Percentiles rank a stretch among this genome's conserved stretches.
These are phyloP conservation scores for Sitophilus oryzae DNA, from an alignment of 1,140 invertebrate genomes.

Conservation along the genomic window DNA sequence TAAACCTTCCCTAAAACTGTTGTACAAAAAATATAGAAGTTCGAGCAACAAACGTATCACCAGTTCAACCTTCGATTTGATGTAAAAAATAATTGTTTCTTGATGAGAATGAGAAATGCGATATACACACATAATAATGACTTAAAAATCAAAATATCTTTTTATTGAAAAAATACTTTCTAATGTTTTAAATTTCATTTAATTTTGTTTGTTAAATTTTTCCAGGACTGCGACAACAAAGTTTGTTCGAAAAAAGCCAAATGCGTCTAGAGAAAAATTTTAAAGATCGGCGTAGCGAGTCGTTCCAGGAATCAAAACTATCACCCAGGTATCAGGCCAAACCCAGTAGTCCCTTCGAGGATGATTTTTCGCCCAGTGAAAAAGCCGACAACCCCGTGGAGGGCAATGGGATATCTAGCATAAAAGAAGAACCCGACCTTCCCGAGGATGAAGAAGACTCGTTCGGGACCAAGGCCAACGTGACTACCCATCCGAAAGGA, in stretches of 20 bases:
- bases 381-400: constrained; percentile 34
- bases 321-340: constrained; percentile 44
- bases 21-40: too few relatives aligned
- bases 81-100: too few relatives aligned
- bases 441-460: constrained; percentile 32
- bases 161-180: too few relatives aligned
- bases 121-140: too few relatives aligned
- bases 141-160: too few relatives aligned
- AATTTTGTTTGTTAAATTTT: too few relatives aligned
- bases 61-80: too few relatives aligned
- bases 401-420: constrained; percentile 32
- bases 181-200: too few relatives aligned
- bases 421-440: constrained; percentile 34
- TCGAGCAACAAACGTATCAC: too few relatives aligned
- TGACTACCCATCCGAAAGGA: constrained; percentile 15
- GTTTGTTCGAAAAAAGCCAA: constrained; percentile 24
- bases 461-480: constrained; percentile 21
- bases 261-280: constrained; percentile 20
- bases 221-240: constrained; percentile 22
- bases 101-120: too few relatives aligned
- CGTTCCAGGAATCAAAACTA: constrained; percentile 23
- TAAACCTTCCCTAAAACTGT: too few relatives aligned
- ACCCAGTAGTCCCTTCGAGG: constrained; percentile 61
- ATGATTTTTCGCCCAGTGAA: constrained; percentile 60
- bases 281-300: constrained; percentile 11